phyloP scores from a whole-genome alignment of 2,888 invertebrate genomes.

The Stomorhina lunata region DNA sequence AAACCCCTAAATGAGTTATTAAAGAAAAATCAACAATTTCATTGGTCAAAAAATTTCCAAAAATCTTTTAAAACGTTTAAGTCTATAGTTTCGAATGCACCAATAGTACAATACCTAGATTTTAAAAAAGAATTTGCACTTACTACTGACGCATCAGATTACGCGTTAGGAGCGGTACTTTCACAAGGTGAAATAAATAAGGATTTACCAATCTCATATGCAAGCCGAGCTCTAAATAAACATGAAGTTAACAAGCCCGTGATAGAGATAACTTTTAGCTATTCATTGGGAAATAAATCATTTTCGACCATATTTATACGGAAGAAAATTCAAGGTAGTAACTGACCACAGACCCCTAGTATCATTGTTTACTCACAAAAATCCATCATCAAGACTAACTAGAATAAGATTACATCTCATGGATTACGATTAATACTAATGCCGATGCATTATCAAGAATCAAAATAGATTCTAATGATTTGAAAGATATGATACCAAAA shows the following conservation, averaged over 20 bases:
- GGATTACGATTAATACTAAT: too few species aligned
- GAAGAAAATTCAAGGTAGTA: too few species aligned
- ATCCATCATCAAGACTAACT: too few species aligned
- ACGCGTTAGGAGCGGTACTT: not conserved
- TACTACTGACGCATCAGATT: not conserved
- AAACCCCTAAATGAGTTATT: too few species aligned
- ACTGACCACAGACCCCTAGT: not conserved
- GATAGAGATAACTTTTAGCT: not conserved
- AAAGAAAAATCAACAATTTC: too few species aligned
- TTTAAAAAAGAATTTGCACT: not conserved
- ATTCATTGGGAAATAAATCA: not conserved
- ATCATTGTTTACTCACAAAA: too few species aligned
- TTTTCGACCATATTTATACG: not conserved
- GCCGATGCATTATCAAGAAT: not conserved
- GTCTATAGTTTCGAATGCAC: not conserved
- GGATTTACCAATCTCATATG: not conserved
- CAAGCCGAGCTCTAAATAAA: too few species aligned
- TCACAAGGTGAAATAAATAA: not conserved
- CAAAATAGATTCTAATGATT: too few species aligned
- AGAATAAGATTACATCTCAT: too few species aligned
- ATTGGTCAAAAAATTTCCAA: too few species aligned
- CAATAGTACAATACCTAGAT: not conserved
- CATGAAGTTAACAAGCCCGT: not conserved
- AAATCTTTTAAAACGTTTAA: not conserved
- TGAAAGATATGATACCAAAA: not conserved